These are phyloP conservation scores for Odontomyia ornata DNA, from an alignment of 2,888 invertebrate species.

Conservation along the genomic window DNA sequence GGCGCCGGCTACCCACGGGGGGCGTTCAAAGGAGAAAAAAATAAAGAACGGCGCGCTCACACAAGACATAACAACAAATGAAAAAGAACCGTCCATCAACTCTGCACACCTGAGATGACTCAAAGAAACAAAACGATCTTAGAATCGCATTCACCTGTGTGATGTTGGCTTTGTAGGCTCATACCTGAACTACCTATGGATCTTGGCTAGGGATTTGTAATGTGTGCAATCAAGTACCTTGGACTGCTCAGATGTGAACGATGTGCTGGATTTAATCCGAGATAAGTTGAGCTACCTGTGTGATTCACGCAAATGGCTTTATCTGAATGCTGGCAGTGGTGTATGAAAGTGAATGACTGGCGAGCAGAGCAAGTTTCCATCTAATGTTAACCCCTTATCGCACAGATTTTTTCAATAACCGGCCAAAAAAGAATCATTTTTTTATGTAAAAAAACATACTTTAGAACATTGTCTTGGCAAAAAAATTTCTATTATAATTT, in stretches of 20 bases:
- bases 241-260: conserved; percentile 1
- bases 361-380: too few relatives aligned
- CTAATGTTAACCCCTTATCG: too few relatives aligned
- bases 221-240: neutral
- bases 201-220: neutral
- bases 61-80: neutral
- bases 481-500: too few relatives aligned
- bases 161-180: neutral
- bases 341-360: too few relatives aligned
- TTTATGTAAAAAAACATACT: too few relatives aligned
- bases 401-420: too few relatives aligned
- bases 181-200: conserved; percentile 7
- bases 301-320: conserved; percentile 30
- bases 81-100: conserved; percentile 20
- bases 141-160: conserved; percentile 33
- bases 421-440: too few relatives aligned
- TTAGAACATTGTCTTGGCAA: too few relatives aligned
- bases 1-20: conserved; percentile 44
- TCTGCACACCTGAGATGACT: conserved; percentile 32
- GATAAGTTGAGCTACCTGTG: conserved; percentile 37
- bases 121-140: conserved; percentile 15
- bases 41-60: neutral
- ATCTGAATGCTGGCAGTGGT: neutral
- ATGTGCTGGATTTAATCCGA: conserved; percentile 25
- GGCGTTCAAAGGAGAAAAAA: conserved; percentile 21